Evolutionary conservation across 2,888 invertebrate species (phyloP).

Genomic region (Ormyrus labotus): DNA sequence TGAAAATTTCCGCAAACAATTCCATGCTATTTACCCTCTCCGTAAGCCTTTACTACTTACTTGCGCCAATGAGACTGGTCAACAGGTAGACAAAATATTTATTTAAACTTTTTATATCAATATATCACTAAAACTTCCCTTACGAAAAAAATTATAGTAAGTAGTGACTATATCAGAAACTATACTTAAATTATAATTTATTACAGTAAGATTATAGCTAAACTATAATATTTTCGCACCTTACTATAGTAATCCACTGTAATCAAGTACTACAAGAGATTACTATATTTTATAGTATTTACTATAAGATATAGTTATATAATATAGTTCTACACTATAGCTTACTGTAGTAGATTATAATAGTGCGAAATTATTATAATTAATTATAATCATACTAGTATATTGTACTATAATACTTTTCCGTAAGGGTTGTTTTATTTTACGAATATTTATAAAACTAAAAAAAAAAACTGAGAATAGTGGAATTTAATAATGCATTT

Average conservation of each 20-base stretch:
- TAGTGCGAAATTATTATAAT: no score
- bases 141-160: background rate
- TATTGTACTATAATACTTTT: background rate
- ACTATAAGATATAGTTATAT: no score
- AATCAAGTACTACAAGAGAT: no score
- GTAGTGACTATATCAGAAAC: background rate
- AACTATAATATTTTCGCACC: no score
- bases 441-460: background rate
- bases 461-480: background rate
- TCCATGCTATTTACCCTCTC: conserved; percentile 78
- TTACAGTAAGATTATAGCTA: background rate
- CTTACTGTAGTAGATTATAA: no score
- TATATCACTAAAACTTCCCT: background rate
- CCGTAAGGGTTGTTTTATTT: background rate
- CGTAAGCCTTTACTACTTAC: conserved; percentile 84
- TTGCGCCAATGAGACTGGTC: conserved; percentile 85
- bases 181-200: background rate
- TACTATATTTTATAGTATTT: no score
- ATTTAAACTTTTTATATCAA: background rate
- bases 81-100: conserved; percentile 79
- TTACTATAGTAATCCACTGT: no score
- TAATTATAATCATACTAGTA: no score
- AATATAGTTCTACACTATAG: no score
- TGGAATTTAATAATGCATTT: background rate
- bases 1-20: conserved; percentile 88